Conservation (phyloP, 2,888 invertebrate genomes). For the Liodrosophila aerea region DNA sequence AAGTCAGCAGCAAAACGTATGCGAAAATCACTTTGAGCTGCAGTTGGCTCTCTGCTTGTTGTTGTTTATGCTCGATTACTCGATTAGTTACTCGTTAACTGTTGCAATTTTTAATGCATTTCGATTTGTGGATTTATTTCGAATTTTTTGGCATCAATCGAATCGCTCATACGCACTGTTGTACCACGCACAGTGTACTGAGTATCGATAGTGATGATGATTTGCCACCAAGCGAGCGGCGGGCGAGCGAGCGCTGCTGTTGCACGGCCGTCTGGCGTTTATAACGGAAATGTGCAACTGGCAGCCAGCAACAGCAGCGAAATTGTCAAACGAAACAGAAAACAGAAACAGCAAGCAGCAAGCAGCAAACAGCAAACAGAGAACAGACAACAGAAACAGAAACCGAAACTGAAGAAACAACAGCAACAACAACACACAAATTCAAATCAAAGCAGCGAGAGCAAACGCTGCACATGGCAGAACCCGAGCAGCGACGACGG, state of each 20-base stretch:
- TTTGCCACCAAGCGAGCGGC: constrained; percentile 22
- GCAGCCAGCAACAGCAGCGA: constrained; percentile 63
- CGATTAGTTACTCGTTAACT: constrained; percentile 5
- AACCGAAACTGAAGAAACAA: constrained; percentile 25
- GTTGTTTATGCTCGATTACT: constrained; percentile 3
- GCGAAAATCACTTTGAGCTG: constrained; percentile 53
- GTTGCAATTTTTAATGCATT: constrained; percentile 10
- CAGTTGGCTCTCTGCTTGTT: constrained; percentile 25
- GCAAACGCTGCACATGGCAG: constrained; percentile 32
- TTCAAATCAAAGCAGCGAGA: constrained; percentile 2
- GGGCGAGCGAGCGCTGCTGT: constrained; percentile 36
- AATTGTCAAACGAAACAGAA: constrained; percentile 65
- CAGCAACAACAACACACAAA: constrained; percentile 2
- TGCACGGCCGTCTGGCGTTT: constrained; percentile 68
- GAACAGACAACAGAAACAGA: constrained; percentile 34
- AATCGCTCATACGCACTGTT: constrained; percentile 42
- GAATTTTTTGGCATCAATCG: constrained; percentile 6
- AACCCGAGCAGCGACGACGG: constrained; percentile 39
- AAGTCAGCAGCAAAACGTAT: constrained; percentile 40
- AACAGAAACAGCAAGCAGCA: constrained; percentile 43
- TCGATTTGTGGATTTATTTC: not conserved
- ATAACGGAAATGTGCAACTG: constrained; percentile 76
- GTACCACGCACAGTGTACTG: constrained; percentile 36
- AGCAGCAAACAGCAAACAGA: constrained; percentile 25
- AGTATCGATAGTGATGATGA: constrained; percentile 6